Evolutionary conservation across 1,140 invertebrate genomes (phyloP).

Genomic region (Hermatobates lingyangjiaoensis): DNA sequence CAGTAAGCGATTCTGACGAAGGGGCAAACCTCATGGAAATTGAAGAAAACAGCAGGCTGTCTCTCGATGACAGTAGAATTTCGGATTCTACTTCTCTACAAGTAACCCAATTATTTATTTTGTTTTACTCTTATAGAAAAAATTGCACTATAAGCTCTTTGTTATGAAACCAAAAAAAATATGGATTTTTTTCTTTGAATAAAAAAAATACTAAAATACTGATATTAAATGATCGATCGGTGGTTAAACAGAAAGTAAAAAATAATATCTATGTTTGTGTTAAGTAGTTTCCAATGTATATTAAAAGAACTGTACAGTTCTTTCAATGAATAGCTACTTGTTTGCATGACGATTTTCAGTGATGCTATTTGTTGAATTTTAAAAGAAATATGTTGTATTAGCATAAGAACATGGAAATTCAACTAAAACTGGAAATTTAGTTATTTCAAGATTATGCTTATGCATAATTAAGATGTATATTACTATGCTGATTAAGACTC

Average conservation of each 20-base stretch:
- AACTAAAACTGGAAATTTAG: no score
- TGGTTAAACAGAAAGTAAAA: not conserved
- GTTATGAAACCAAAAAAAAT: not conserved
- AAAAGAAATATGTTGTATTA: no score
- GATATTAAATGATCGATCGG: not conserved
- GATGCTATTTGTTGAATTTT: no score
- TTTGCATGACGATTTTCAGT: no score
- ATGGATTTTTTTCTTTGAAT: not conserved
- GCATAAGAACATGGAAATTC: no score
- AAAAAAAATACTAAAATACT: not conserved
- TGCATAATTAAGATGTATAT: no score
- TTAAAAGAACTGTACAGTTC: no score
- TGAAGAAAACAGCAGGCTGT: constrained; percentile 57
- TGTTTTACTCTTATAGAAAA: not conserved
- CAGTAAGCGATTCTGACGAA: constrained; percentile 64
- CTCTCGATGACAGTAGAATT: constrained; percentile 49
- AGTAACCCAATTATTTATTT: constrained; percentile 20
- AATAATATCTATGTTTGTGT: not conserved
- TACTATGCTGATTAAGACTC: no score
- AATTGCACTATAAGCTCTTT: not conserved
- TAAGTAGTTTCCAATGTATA: no score
- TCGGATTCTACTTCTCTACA: constrained; percentile 53
- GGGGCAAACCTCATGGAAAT: constrained; percentile 58
- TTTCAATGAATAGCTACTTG: no score
- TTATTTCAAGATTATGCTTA: no score